Evolutionary conservation across 2,888 invertebrate species (phyloP), one percentile per base, ranked within the genome.

Genomic region (Gnatocerus cornutus): DNA sequence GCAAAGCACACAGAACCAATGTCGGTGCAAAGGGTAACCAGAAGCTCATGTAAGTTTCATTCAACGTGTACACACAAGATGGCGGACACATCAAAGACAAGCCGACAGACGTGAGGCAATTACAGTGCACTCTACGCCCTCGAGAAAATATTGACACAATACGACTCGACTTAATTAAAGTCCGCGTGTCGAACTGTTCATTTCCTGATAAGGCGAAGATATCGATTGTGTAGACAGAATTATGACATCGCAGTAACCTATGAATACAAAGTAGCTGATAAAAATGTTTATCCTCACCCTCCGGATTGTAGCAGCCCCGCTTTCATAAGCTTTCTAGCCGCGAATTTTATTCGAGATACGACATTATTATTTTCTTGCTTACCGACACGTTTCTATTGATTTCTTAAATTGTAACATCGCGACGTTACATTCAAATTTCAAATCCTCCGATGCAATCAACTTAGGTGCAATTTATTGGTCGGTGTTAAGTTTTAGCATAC

Each of bases 241-340:
- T 85, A 84, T 84, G 84, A 84, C 83, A 83, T 83, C 80, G 80
- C 78, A 77, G 77, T 82, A 82, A 82, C 82, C 82, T 81, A 84
- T 84, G 85, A 84, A 85, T 85, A 84, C 83, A 84, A 84, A 85
- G 84, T 82, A 81, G 84, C 82, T 83, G 84, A 84, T 84, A 84
- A 85, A 84, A 84, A 84, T 84, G 83, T 84, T 84, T 83, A 84
- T 82, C 81, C 81, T 79, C 75, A 74, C 72, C 71, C 77, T 73
- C 72, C 68, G 66, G 71, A 72, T 68, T 72, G 71, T 72, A 76
- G 74, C 75, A 77, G 68, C 74, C 71, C 71, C 70, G 74, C 70
- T 76, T 77, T 78, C 77, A 78, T 82, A 80, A 81, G 80, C 81
- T 76, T 69, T 77, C 74, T 71, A 77, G 78, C 77, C 76, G 80